Conservation (phyloP, 2,797 vertebrate genomes). For the Pogoniulus pusillus region DNA sequence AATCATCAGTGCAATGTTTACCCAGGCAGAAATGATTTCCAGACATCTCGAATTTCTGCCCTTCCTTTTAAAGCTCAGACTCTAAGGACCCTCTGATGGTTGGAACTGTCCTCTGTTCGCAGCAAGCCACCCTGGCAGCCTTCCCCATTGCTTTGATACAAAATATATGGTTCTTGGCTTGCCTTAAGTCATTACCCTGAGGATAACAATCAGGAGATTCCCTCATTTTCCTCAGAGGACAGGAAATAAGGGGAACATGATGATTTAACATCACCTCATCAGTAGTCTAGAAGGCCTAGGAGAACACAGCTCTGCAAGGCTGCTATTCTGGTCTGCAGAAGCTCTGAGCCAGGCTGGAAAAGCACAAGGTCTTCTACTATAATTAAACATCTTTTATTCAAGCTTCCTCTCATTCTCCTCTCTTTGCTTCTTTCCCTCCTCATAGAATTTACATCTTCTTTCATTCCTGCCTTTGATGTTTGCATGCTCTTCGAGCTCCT, state of each 20-base stretch:
- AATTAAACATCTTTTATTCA: conserved; percentile 68
- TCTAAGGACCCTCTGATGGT: background rate
- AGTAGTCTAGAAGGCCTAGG: conserved; percentile 38
- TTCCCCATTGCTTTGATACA: conserved; percentile 36
- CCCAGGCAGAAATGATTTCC: background rate
- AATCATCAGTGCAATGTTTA: background rate
- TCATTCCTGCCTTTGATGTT: conserved; percentile 49
- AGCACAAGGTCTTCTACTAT: background rate
- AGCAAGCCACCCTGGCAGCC: background rate
- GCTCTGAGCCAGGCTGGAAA: conserved; percentile 30
- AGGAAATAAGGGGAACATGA: conserved; percentile 70
- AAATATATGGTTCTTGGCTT: conserved; percentile 30
- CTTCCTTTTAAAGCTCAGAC: background rate
- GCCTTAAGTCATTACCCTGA: conserved; percentile 55
- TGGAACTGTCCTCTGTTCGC: background rate
- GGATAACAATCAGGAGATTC: conserved; percentile 62
- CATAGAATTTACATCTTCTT: background rate
- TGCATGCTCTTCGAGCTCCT: conserved; percentile 8
- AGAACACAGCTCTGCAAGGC: conserved; percentile 11
- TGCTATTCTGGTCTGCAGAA: conserved; percentile 26
- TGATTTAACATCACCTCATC: conserved; percentile 69
- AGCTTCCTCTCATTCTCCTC: conserved; percentile 41
- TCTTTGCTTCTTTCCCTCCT: conserved; percentile 6
- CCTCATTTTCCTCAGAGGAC: conserved; percentile 56
- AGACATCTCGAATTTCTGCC: conserved; percentile 2